A percentile compares a stretch with the other conserved stretches of the same genome.
Conservation (phyloP, 2,888 invertebrate species). For the Drosophila barbarae region DNA sequence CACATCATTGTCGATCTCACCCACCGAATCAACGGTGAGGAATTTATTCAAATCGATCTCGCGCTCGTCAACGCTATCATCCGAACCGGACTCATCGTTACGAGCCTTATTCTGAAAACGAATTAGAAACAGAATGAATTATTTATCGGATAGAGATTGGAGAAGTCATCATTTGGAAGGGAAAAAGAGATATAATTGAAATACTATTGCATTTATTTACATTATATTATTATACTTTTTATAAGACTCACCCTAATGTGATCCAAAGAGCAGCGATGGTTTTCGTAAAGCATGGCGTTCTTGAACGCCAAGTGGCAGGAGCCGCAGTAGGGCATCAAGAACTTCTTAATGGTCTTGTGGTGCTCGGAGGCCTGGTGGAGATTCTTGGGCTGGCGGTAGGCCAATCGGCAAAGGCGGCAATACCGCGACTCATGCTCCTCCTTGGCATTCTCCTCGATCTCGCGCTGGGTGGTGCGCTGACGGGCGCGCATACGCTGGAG, state of each 20-base stretch:
- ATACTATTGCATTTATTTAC: background rate
- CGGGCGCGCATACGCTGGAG: constrained; percentile 88
- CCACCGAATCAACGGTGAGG: constrained; percentile 93
- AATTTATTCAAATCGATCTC: constrained; percentile 90
- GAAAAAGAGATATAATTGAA: background rate
- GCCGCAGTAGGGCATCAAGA: constrained; percentile 90
- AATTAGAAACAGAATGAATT: background rate
- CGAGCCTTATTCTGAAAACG: constrained; percentile 82
- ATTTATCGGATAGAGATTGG: background rate
- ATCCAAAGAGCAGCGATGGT: constrained; percentile 89
- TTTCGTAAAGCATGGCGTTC: constrained; percentile 91
- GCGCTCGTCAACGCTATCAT: constrained; percentile 85
- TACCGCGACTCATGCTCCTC: constrained; percentile 84
- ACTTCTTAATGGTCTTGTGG: constrained; percentile 91
- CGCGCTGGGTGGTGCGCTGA: constrained; percentile 89
- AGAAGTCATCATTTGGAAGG: too few species aligned
- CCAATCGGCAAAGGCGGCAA: constrained; percentile 87
- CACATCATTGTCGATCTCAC: constrained; percentile 85
- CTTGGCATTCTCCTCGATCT: constrained; percentile 86
- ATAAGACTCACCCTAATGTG: constrained; percentile 86
- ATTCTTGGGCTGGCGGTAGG: constrained; percentile 87
- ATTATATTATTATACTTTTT: too few species aligned
- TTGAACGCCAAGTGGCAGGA: constrained; percentile 88
- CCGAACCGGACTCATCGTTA: constrained; percentile 81
- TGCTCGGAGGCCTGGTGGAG: constrained; percentile 89